Conservation (phyloP, 35 echinoderm and acorn worm species). For the Apostichopus parvimensis region DNA sequence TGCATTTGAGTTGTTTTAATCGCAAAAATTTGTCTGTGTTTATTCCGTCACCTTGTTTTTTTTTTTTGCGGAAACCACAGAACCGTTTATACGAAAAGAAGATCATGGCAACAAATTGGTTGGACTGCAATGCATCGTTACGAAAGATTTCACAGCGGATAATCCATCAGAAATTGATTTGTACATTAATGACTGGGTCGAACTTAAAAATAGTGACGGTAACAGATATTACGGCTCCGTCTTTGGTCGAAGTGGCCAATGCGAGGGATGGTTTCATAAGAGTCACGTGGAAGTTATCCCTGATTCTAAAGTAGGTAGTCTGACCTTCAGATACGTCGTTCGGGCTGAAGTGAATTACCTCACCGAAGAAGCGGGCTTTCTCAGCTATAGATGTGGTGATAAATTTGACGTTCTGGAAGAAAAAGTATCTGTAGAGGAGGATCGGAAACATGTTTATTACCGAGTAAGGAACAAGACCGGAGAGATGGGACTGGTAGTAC, state of each 20-base stretch:
- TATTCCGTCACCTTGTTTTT: too few relatives aligned
- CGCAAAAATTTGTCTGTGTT: too few relatives aligned
- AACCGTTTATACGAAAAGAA: background rate
- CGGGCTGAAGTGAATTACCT: background rate
- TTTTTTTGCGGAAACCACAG: background rate
- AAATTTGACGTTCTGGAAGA: constrained; percentile 33
- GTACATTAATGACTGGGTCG: constrained; percentile 14
- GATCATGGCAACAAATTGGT: background rate
- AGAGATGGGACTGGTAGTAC: background rate
- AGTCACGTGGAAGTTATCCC: constrained; percentile 23
- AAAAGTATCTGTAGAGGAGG: background rate
- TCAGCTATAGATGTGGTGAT: background rate
- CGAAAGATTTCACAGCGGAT: background rate
- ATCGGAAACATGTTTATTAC: constrained; percentile 5
- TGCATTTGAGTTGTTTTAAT: too few relatives aligned
- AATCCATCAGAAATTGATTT: constrained; percentile 28
- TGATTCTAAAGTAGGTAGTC: constrained; percentile 22
- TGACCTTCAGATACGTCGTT: constrained; percentile 17
- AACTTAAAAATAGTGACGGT: background rate
- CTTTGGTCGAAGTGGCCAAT: background rate
- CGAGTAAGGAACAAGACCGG: background rate
- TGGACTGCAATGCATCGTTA: constrained; percentile 31
- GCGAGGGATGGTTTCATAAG: constrained; percentile 7
- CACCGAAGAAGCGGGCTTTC: background rate
- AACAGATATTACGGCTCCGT: constrained; percentile 8